Conservation (phyloP, 2,888 invertebrate species). For the Timema podura region DNA sequence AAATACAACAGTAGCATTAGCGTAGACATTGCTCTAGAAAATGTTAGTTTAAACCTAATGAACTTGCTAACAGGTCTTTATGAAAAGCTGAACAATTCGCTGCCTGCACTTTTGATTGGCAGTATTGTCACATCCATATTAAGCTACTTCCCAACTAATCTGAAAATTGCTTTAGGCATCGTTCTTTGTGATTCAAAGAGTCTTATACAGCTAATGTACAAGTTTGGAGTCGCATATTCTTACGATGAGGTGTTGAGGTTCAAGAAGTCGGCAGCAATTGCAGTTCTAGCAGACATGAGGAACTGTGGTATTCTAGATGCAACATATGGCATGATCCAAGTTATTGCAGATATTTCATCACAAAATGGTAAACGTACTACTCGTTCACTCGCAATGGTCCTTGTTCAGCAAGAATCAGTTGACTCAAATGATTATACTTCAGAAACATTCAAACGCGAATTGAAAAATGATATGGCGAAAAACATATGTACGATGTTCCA, state of each 20-base stretch:
- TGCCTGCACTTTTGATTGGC: neutral
- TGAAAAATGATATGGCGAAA: slow-evolving; percentile 6
- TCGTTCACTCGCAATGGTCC: slow-evolving; percentile 6
- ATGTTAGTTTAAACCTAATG: no score
- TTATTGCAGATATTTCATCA: slow-evolving; percentile 12
- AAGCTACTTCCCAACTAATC: neutral
- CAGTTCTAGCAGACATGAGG: slow-evolving; percentile 7
- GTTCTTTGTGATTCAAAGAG: slow-evolving; percentile 2
- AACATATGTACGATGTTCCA: slow-evolving; percentile 5
- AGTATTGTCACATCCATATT: neutral
- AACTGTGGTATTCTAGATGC: neutral
- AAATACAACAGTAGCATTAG: neutral
- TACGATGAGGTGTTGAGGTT: slow-evolving; percentile 9
- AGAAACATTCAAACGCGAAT: slow-evolving; percentile 1
- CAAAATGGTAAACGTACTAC: slow-evolving; percentile 1
- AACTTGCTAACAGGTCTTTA: no score
- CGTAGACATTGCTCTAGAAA: neutral
- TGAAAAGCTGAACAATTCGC: neutral
- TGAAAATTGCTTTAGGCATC: slow-evolving; percentile 7
- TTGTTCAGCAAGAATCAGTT: neutral
- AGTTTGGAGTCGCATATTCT: slow-evolving; percentile 11
- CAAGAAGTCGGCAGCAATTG: slow-evolving; percentile 9
- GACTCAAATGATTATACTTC: neutral
- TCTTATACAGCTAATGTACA: slow-evolving; percentile 6
- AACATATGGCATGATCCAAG: slow-evolving; percentile 6